These are phyloP conservation scores for Candoia aspera DNA, from an alignment of 2,113 vertebrate species.

Conservation along the genomic window DNA sequence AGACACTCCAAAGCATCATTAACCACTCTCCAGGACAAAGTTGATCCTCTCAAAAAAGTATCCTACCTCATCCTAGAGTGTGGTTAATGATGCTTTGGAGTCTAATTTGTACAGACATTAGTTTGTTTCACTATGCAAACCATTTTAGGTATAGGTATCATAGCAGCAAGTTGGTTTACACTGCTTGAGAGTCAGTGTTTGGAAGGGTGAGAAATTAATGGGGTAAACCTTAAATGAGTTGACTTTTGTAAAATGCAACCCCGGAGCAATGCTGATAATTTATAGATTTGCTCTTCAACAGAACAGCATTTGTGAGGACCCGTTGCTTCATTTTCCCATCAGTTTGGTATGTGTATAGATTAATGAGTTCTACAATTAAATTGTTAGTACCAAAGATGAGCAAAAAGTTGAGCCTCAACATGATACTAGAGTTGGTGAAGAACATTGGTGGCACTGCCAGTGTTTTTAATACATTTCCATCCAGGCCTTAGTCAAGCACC, in stretches of 20 bases:
- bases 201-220: slow-evolving; percentile 1
- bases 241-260: neutral
- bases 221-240: neutral
- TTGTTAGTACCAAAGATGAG: neutral
- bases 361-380: no score
- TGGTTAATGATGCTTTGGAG: neutral
- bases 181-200: slow-evolving; percentile 23
- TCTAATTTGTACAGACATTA: neutral
- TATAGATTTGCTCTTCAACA: neutral
- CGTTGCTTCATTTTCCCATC: neutral
- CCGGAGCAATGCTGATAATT: neutral
- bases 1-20: neutral
- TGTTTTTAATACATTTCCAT: neutral
- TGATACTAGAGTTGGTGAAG: neutral
- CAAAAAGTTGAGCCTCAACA: neutral
- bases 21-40: no score
- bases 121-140: neutral
- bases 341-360: neutral
- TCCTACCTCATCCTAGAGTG: neutral
- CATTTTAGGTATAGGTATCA: neutral
- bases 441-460: neutral
- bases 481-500: neutral
- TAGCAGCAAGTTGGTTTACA: neutral
- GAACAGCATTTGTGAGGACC: neutral
- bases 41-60: neutral